A percentile compares a stretch with the other conserved stretches of the same genome.
Conservation (phyloP, 2,113 vertebrate genomes). For the Platysteira castanea region DNA sequence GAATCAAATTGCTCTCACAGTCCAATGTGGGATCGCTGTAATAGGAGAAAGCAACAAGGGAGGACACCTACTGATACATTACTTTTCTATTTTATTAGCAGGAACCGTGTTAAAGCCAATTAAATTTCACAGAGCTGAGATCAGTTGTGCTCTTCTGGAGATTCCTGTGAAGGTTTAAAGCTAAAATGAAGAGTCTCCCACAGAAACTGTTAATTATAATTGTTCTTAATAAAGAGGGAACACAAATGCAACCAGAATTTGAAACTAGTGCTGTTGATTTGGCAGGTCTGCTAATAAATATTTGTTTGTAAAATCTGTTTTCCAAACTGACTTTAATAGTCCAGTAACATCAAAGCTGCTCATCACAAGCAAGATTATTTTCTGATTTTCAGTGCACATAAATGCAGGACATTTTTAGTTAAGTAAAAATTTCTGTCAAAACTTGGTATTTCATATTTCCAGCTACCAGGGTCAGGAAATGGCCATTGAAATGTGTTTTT, state of each 20-base stretch:
- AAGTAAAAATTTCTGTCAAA: neutral
- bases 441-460: neutral
- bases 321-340: neutral
- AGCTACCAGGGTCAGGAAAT: neutral
- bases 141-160: constrained; percentile 48
- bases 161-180: constrained; percentile 54
- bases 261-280: constrained; percentile 3
- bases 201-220: constrained; percentile 61
- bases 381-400: neutral
- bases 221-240: constrained; percentile 47
- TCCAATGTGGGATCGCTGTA: neutral
- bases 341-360: neutral
- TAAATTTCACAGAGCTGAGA: constrained; percentile 54
- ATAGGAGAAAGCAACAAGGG: constrained; percentile 40
- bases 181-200: constrained; percentile 46
- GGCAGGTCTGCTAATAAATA: neutral
- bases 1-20: neutral
- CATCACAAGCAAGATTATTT: neutral
- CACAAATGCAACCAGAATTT: constrained; percentile 34
- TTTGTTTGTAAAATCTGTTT: neutral
- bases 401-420: neutral
- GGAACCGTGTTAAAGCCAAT: constrained; percentile 52
- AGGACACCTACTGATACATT: constrained; percentile 57
- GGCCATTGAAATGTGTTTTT: neutral
- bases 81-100: constrained; percentile 59